These are phyloP conservation scores for Drosophila pruinosa DNA, from an alignment of 1,140 invertebrate species.

Conservation along the genomic window DNA sequence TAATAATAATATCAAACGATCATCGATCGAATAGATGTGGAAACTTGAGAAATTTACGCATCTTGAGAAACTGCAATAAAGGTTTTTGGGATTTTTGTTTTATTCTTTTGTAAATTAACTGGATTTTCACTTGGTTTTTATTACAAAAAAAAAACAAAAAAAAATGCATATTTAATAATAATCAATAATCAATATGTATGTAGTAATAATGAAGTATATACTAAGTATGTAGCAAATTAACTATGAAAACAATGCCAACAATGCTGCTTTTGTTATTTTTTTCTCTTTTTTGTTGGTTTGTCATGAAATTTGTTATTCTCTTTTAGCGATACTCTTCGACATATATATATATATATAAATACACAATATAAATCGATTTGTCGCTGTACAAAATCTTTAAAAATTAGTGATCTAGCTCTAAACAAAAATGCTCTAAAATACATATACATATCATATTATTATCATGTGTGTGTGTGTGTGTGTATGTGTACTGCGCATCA, in stretches of 20 bases:
- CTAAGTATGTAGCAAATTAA: slow-evolving; percentile 35
- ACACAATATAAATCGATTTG: neutral
- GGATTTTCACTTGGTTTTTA: slow-evolving; percentile 43
- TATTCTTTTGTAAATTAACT: neutral
- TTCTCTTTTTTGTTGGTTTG: neutral
- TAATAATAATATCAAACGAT: slow-evolving; percentile 4
- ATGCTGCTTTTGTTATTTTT: neutral
- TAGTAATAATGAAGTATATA: slow-evolving; percentile 27
- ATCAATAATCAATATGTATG: slow-evolving; percentile 7
- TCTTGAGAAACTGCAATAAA: slow-evolving; percentile 63
- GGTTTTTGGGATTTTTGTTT: neutral
- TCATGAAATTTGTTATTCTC: slow-evolving; percentile 7
- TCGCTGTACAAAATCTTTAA: slow-evolving; percentile 58
- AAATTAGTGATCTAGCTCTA: slow-evolving; percentile 35
- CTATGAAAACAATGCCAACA: slow-evolving; percentile 36
- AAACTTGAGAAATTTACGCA: slow-evolving; percentile 56
- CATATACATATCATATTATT: slow-evolving; percentile 31
- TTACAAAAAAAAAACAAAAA: slow-evolving; percentile 17
- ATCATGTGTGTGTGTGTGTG: slow-evolving; percentile 26
- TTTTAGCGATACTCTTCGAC: slow-evolving; percentile 10
- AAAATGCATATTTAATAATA: slow-evolving; percentile 8
- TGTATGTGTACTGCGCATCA: slow-evolving; percentile 20
- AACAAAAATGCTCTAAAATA: slow-evolving; percentile 66
- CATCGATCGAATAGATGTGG: slow-evolving; percentile 60
- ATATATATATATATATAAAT: slow-evolving; percentile 7